Evolutionary conservation across 2,797 vertebrate genomes (phyloP), one percentile per base, ranked within the genome.

Genomic region (Acipenser transmontanus): DNA sequence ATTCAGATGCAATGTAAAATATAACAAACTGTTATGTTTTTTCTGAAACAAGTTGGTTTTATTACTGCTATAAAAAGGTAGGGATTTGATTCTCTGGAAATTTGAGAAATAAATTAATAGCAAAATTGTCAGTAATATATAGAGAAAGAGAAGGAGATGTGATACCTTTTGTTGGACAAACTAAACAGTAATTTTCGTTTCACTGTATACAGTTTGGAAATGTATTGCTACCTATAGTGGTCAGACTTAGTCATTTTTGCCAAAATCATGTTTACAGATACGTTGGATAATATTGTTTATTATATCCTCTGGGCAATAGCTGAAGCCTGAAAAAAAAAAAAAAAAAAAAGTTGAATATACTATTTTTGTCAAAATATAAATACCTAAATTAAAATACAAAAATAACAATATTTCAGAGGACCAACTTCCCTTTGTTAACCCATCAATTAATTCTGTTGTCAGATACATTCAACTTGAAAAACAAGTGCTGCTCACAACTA

Each of bases 301-400:
- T 10, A 47, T 66, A 49, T 59, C 65, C 65, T 66, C 74, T 73
- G 88, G 87, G 88, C 85, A 71, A 63, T 11, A 70, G 81, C 75
- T 89, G 78, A 89, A 86, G 89, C 84, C 65, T 69, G 78, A 74
- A 77, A 61, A 20, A 51, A 69, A 72, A 69, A 74, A 77, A 61
- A 20, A 51, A 69, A 72, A 69, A 76, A 76, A 78, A 73, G 66
- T 4, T 34, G 34, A 34, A 34, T 34, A 34, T 4, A 34, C 34
- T 34, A 34, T 34, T 34, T 34, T 34, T 3, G 34, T 4, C 34
- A 34, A 4, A 54, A 51, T 61, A 63, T 66, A 77, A 62, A 72
- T 66, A 17, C 59, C 59, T 69, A 77, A 74, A 79, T 63, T 71
- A 69, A 71, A 82, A 66, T 11, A 50, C 60, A 49, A 61, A 9